Evolutionary conservation across 2,113 vertebrate genomes (phyloP).

Genomic region (Leuciscus idus): DNA sequence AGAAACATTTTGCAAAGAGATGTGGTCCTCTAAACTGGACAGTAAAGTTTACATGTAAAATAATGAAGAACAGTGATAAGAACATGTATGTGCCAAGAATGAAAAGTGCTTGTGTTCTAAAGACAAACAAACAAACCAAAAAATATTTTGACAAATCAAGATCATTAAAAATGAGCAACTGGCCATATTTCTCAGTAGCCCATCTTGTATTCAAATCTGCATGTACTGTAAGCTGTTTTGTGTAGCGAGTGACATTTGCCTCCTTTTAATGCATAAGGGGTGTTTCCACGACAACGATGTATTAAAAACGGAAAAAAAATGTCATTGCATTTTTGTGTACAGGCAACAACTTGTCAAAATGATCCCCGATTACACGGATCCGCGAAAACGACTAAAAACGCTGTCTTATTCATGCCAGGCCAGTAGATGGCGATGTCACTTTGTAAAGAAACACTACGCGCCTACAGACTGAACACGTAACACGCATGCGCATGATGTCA

Average conservation of each 20-base stretch:
- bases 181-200: constrained; percentile 3
- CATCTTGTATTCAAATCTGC: constrained; percentile 12
- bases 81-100: background rate
- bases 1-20: constrained; percentile 22
- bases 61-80: background rate
- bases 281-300: no score
- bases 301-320: no score
- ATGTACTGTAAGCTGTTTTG: background rate
- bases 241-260: background rate
- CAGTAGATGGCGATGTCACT: no score
- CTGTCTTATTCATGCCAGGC: no score
- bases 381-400: no score
- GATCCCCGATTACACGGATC: no score
- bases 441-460: no score
- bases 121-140: background rate
- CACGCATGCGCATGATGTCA: no score
- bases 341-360: no score
- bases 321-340: no score
- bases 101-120: constrained; percentile 7
- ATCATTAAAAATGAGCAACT: background rate
- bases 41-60: background rate
- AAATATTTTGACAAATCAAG: background rate
- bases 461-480: no score
- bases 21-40: background rate
- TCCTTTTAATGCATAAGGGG: background rate